Evolutionary conservation across 1,140 invertebrate genomes (phyloP).

Genomic region (Nasonia vitripennis): DNA sequence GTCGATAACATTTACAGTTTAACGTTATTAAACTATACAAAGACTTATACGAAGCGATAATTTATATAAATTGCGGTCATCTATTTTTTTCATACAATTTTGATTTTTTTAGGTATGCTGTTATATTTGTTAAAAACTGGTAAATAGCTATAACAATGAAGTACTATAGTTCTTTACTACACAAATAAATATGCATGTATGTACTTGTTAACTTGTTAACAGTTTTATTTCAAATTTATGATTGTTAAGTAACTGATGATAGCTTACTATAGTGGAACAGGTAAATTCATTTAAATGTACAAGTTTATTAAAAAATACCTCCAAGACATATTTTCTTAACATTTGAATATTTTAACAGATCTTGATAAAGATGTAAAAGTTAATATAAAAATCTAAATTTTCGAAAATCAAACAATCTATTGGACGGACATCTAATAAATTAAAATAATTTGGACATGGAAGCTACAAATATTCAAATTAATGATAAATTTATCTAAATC

Average conservation of each 20-base stretch:
- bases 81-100: slow-evolving; percentile 20
- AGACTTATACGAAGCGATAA: background rate
- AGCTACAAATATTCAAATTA: slow-evolving; percentile 7
- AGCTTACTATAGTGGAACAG: background rate
- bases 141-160: slow-evolving; percentile 18
- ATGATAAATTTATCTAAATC: background rate
- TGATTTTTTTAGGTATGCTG: slow-evolving; percentile 3
- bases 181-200: slow-evolving; percentile 6
- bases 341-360: background rate
- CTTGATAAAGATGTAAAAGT: background rate
- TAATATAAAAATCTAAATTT: background rate
- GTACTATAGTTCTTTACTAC: background rate
- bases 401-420: background rate
- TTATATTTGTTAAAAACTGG: slow-evolving; percentile 12
- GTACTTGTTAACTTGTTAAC: background rate
- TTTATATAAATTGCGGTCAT: background rate
- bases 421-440: slow-evolving; percentile 33
- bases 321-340: background rate
- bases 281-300: slow-evolving; percentile 9
- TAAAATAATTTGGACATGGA: slow-evolving; percentile 1
- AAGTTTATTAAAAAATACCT: slow-evolving; percentile 6
- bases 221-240: background rate
- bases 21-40: slow-evolving; percentile 30
- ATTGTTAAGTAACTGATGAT: background rate
- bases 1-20: slow-evolving; percentile 5